Evolutionary conservation across 2,888 invertebrate genomes (phyloP), one percentile per base, ranked within the genome.

Genomic region (Caenorhabditis sp.): DNA sequence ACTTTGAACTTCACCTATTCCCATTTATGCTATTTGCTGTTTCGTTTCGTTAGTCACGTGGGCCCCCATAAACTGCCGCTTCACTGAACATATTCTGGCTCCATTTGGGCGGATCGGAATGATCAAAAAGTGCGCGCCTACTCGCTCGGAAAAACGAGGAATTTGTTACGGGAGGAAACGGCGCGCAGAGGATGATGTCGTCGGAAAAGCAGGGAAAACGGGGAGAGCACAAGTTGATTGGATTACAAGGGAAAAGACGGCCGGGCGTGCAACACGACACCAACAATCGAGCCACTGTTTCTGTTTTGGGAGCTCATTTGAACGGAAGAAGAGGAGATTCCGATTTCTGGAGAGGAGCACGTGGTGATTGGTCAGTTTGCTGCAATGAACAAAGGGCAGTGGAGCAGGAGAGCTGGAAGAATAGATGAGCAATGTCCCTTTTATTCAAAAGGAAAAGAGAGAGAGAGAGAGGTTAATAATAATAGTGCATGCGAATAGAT

Each of bases 91-190:
- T 2, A 30, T 32, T 56, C 56, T 50, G 58, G 59, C 56, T 32
- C 59, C 68, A 68, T 58, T 59, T 68, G 52, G 55, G 30, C 59
- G 32, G 46, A 68, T 68, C 68, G 24, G 68, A 68, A 68, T 68
- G 68, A 59, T 68, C 68, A 59, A 68, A 68, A 68, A 68, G 59
- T 52, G 45, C 56, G 58, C 58, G 68, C 58, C 68, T 68, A 68
- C 68, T 68, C 68, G 58, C 41, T 32, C 59, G 68, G 68, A 59
- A 68, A 56, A 68, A 59, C 27, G 52, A 52, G 39, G 37, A 50
- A 59, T 32, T 43, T 26, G 50, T 17, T 32, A 41, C 39, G 50
- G 45, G 50, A 39, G 32, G 43, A 20, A 17, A 20, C 26, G 2
- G 32, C 15, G 48, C 2, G 50, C 4, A 26, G 7, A 26, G 15